Base-by-base conservation (phyloP, 2,113 vertebrate genomes). In the Ancistrus triradiatus region DNA sequence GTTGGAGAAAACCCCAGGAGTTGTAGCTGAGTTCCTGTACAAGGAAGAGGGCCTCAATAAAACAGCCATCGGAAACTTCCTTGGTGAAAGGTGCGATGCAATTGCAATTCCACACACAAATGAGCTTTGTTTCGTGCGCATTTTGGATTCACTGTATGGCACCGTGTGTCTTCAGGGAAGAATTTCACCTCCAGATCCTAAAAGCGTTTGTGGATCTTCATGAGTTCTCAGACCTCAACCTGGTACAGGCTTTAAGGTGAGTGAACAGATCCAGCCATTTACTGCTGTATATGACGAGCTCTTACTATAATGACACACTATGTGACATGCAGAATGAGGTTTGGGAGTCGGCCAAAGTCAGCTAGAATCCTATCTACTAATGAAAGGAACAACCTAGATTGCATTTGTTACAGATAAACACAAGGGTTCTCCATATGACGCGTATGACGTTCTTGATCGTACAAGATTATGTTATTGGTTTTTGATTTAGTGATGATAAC, bases 1-100 rank as follows among this genome's bases (percentile, higher is more conserved):
- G 2, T 73, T 98, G 74, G 85, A 87, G 5, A 78, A 87, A 38
- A 52, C 76, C 2, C 74, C 84, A 1, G 82, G 89, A 42, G 78
- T 92, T 1, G 90, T 98, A 0, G 93, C 95, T 2, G 89, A 76
- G 70, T 98, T 98, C 76, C 90, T 98, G 6, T 91, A 92, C 77
- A 94, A 94, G 71, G 94, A 93, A 1, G 93, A 95, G 59, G 94
- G 95, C 8, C 87, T 98, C 46, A 94, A 90, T 81, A 98, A 98
- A 83, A 93, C 89, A 0, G 93, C 92, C 74, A 97, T 98, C 0
- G 95, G 95, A 4, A 88, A 87, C 73, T 93, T 93, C 69, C 44
- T 98, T 53, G 95, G 95, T 51, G 87, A 93, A 59, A 90, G 94
- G 95, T 96, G 63, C 17, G 37, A 31, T n/a, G n/a, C 1, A 5